These are phyloP conservation scores for Tricholaema leucomelas DNA, from an alignment of 2,113 vertebrate species.

Conservation along the genomic window DNA sequence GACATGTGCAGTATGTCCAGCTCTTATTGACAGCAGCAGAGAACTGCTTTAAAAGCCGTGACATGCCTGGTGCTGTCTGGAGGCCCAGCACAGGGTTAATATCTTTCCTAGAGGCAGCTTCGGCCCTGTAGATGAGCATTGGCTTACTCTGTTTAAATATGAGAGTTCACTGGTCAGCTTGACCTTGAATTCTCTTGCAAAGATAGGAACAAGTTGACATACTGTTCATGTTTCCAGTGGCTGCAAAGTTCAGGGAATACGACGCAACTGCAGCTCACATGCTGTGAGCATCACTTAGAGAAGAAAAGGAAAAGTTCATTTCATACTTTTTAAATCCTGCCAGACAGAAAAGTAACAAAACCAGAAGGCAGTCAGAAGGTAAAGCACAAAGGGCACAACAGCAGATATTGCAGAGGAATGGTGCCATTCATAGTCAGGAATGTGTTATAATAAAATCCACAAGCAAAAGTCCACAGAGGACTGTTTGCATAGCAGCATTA, in stretches of 20 bases:
- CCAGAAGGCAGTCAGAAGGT: background rate
- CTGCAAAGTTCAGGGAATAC: slow-evolving; percentile 51
- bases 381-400: slow-evolving; percentile 41
- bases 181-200: slow-evolving; percentile 59
- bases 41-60: background rate
- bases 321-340: slow-evolving; percentile 31
- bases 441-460: slow-evolving; percentile 53
- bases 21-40: background rate
- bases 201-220: slow-evolving; percentile 45
- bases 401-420: slow-evolving; percentile 22
- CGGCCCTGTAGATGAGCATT: background rate
- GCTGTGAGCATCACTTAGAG: background rate
- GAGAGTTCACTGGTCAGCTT: slow-evolving; percentile 60
- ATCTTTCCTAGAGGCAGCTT: slow-evolving; percentile 10
- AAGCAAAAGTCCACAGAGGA: slow-evolving; percentile 56
- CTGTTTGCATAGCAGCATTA: slow-evolving; percentile 60
- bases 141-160: slow-evolving; percentile 10
- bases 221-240: slow-evolving; percentile 34
- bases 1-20: slow-evolving; percentile 16
- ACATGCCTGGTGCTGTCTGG: background rate
- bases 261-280: background rate
- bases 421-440: slow-evolving; percentile 28
- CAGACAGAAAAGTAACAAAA: slow-evolving; percentile 17
- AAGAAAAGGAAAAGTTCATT: slow-evolving; percentile 41
- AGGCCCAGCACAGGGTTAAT: slow-evolving; percentile 42